Evolutionary conservation across 2,113 vertebrate species (phyloP).

Genomic region (Sinocyclocheilus anshuiensis): DNA sequence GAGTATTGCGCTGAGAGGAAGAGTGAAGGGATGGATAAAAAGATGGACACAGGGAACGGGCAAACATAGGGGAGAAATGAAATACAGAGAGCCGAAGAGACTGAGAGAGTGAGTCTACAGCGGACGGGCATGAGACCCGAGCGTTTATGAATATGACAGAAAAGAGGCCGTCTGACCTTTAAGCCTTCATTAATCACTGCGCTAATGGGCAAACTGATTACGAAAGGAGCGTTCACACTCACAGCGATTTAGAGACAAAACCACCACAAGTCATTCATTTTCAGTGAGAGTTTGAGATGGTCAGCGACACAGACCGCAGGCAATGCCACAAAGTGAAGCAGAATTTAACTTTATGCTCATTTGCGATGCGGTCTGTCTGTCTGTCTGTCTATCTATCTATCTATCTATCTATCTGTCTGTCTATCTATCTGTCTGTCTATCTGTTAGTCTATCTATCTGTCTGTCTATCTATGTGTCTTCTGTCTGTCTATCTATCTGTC

Average conservation of each 20-base stretch:
- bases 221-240: not conserved
- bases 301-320: not conserved
- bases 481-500: too few relatives aligned
- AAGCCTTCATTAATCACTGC: constrained; percentile 27
- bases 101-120: not conserved
- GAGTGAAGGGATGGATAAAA: constrained; percentile 5
- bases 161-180: constrained; percentile 43
- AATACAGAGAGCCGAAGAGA: not conserved
- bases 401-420: too few relatives aligned
- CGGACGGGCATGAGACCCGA: not conserved
- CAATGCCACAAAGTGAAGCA: not conserved
- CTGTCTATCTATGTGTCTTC: too few relatives aligned
- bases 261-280: not conserved
- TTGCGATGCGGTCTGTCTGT: too few relatives aligned
- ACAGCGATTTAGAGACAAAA: not conserved
- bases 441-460: too few relatives aligned
- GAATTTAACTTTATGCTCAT: too few relatives aligned
- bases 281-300: not conserved
- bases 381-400: too few relatives aligned
- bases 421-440: too few relatives aligned
- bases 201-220: constrained; percentile 43
- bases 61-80: constrained; percentile 1
- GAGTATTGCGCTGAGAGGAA: constrained; percentile 29
- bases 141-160: constrained; percentile 15
- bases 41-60: not conserved